Percentiles rank a stretch among this genome's conserved stretches.
Evolutionary conservation across 2,797 vertebrate genomes (phyloP).

Genomic region (Melanogrammus aeglefinus): DNA sequence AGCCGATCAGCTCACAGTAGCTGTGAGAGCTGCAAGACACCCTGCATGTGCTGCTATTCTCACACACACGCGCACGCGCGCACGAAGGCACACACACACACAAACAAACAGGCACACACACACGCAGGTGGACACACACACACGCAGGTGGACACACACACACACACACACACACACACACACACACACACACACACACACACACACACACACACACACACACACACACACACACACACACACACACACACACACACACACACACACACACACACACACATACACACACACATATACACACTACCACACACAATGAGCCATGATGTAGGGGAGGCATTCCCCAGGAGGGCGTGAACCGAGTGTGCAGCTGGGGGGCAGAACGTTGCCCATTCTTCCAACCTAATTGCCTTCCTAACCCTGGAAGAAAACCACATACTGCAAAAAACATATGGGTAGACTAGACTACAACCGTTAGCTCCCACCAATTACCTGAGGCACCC

Average conservation of each 20-base stretch:
- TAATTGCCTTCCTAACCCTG: background rate
- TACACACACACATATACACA: slow-evolving; percentile 1
- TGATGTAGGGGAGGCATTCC: background rate
- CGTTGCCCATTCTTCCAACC: background rate
- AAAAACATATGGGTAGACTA: too few relatives aligned
- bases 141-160: too few relatives aligned
- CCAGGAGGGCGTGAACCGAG: background rate
- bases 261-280: background rate
- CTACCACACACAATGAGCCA: slow-evolving; percentile 1
- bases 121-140: too few relatives aligned
- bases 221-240: background rate
- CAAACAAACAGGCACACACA: background rate
- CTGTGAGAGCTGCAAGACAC: too few relatives aligned
- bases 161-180: background rate
- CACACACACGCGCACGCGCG: background rate
- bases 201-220: background rate
- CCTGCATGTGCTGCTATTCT: too few relatives aligned
- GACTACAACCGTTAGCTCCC: too few relatives aligned
- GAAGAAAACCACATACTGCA: too few relatives aligned
- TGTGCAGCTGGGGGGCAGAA: background rate
- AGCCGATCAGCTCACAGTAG: too few relatives aligned
- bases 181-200: slow-evolving; percentile 6
- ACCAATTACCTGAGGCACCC: too few relatives aligned
- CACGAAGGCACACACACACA: background rate
- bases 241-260: slow-evolving; percentile 3